These are phyloP conservation scores for Hypothenemus hampei DNA, from an alignment of 1,140 invertebrate genomes.

Conservation along the genomic window DNA sequence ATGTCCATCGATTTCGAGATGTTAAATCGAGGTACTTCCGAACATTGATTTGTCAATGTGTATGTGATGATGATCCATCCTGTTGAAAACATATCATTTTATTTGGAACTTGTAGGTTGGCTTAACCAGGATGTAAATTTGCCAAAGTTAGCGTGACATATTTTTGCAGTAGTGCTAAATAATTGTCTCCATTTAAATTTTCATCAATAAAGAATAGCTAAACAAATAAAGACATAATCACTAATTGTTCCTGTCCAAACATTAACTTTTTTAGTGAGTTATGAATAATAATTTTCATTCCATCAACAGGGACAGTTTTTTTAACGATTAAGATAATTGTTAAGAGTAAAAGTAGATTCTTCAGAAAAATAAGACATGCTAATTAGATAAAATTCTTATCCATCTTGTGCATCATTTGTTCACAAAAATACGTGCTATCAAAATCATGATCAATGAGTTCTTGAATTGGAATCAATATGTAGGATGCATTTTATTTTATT, in stretches of 20 bases:
- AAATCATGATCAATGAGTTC: too few species aligned
- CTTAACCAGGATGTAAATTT: not conserved
- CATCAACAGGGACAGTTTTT: too few species aligned
- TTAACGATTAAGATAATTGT: too few species aligned
- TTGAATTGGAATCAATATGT: too few species aligned
- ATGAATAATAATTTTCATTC: too few species aligned
- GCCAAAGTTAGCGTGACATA: not conserved
- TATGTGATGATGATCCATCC: not conserved
- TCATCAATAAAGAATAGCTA: not conserved
- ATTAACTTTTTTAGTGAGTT: not conserved
- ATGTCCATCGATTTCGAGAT: not conserved
- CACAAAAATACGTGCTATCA: too few species aligned
- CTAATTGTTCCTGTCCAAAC: not conserved
- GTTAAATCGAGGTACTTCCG: not conserved
- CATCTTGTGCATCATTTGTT: too few species aligned
- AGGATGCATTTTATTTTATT: too few species aligned
- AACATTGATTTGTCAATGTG: too few species aligned
- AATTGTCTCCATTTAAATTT: conserved; percentile 2
- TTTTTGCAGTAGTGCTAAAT: not conserved
- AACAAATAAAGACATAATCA: not conserved
- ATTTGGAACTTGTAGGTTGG: not conserved
- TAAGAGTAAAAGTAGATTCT: too few species aligned
- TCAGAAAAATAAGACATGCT: too few species aligned
- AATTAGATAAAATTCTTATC: too few species aligned
- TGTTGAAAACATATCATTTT: not conserved